Base-by-base conservation (phyloP, 2,888 invertebrate genomes). In the Agriopis aurantiaria region DNA sequence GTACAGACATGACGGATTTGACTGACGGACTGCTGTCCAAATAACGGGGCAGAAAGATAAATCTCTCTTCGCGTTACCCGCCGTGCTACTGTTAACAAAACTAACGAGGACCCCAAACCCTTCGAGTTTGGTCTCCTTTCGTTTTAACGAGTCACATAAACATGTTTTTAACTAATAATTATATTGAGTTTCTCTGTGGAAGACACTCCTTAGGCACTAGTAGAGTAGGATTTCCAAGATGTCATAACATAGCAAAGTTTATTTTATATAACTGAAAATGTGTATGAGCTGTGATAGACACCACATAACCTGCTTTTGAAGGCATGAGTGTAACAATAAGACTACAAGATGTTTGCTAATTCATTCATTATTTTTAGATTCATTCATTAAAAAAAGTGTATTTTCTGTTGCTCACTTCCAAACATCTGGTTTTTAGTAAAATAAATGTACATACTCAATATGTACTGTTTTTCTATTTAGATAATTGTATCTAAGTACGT, bases 251-350 rank as follows among this genome's bases (percentile, higher is more conserved):
- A 55, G 66, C 60, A 53, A 14, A 33, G 66, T 53, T 60, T 12
- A 45, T 62, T 62, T 51, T 65, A 40, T 65, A 17, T n/a, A 49
- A 52, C 2, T 58, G 51, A 63, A 70, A 33, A 66, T 45, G 59
- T 66, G 57, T 53, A 58, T 62, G 43, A 63, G 52, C 70, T 71
- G 70, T 71, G 70, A 71, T 71, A 71, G 59, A 67, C 70, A 70
- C 61, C 66, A 70, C 70, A 70, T 71, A 67, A 63, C 66, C 62
- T 66, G 59, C 48, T 66, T 53, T 52, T 61, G 23, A 49, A 61
- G 23, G 55, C 55, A 40, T 59, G 49, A 23, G 51, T 57, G 61
- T 49, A 61, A 51, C 51, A 43, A 57, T 46, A 43, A 52, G 55
- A 61, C 49, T 58, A 46, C 33, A 55, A 46, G 7, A 51, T 33